These are phyloP conservation scores for Agrilus cyanescens DNA, from an alignment of 2,888 invertebrate species.

Conservation along the genomic window DNA sequence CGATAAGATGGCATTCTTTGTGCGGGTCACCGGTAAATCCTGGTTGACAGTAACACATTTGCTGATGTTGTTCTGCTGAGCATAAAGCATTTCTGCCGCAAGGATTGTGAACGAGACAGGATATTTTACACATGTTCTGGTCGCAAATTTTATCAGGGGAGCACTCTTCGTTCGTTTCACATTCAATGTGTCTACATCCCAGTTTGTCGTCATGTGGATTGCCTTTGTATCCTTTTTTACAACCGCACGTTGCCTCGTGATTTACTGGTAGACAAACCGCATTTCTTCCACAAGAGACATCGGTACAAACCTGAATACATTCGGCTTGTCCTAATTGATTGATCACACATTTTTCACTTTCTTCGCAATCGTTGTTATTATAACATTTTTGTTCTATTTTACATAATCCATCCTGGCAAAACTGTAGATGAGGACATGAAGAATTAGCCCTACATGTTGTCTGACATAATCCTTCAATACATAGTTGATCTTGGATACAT, in stretches of 20 bases:
- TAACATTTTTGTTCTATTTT: constrained; percentile 69
- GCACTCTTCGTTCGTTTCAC: constrained; percentile 58
- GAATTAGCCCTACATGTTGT: constrained; percentile 68
- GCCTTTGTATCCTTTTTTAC: constrained; percentile 68
- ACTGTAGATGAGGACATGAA: constrained; percentile 77
- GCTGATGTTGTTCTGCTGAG: constrained; percentile 69
- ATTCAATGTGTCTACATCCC: constrained; percentile 73
- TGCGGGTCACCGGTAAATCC: constrained; percentile 74
- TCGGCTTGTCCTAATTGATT: constrained; percentile 62
- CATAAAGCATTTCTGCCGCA: constrained; percentile 80
- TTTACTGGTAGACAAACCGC: constrained; percentile 63
- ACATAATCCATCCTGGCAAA: constrained; percentile 74
- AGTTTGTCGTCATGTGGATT: constrained; percentile 58
- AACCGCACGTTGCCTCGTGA: constrained; percentile 66
- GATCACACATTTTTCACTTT: constrained; percentile 59
- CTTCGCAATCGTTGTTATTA: constrained; percentile 58
- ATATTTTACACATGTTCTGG: constrained; percentile 72
- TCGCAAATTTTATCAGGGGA: constrained; percentile 75
- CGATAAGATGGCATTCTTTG: constrained; percentile 57
- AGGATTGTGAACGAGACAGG: constrained; percentile 70
- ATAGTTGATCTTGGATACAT: constrained; percentile 75
- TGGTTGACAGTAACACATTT: constrained; percentile 75
- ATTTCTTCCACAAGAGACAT: constrained; percentile 68
- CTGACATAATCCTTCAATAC: constrained; percentile 76
- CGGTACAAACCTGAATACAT: constrained; percentile 65